These are phyloP conservation scores for Apus apus DNA, from an alignment of 2,113 vertebrate species.

Conservation along the genomic window DNA sequence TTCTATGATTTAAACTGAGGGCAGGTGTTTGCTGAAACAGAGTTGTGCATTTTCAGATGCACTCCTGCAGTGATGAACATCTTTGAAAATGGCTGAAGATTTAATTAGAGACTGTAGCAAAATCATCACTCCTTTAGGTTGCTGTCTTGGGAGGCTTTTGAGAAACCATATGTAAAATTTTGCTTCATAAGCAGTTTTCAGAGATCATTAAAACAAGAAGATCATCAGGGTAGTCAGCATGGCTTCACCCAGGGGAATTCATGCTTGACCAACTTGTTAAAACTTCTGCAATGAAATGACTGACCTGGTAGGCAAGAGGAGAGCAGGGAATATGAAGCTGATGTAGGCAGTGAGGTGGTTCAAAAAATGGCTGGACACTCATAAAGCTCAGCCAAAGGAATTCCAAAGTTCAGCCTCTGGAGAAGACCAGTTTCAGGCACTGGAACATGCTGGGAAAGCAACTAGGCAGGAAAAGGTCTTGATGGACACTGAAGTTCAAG, in stretches of 20 bases:
- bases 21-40: background rate
- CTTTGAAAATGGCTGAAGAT: background rate
- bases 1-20: background rate
- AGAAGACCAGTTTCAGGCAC: background rate
- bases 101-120: background rate
- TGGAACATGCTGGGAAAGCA: background rate
- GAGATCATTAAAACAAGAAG: background rate
- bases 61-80: background rate
- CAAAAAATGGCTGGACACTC: fast-evolving
- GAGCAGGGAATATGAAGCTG: background rate
- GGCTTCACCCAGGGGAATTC: background rate
- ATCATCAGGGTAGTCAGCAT: background rate
- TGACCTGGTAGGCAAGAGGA: background rate
- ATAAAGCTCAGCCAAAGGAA: background rate
- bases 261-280: background rate
- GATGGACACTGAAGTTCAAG: background rate
- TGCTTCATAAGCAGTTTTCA: background rate
- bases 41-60: background rate
- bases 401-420: fast-evolving
- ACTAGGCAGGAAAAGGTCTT: background rate
- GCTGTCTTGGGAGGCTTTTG: background rate
- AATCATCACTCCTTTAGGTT: background rate
- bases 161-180: background rate
- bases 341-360: background rate
- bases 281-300: background rate